phyloP scores from a whole-genome alignment of 2,797 vertebrate species.

The Clamator glandarius region DNA sequence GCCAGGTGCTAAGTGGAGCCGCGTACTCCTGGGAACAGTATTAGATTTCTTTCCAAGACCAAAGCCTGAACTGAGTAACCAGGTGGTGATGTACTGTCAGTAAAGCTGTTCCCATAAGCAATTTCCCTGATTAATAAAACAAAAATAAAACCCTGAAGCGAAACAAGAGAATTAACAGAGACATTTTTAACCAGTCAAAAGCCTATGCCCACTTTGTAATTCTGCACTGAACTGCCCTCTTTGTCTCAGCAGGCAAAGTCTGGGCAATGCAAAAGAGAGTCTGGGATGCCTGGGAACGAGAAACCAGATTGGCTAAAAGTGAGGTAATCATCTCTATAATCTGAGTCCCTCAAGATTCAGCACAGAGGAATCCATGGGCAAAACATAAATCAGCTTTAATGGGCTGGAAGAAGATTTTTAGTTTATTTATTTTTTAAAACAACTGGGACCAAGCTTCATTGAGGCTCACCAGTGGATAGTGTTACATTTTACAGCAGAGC shows the following conservation, averaged over 20 bases:
- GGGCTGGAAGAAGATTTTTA: slow-evolving; percentile 75
- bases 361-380: slow-evolving; percentile 60
- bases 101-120: background rate
- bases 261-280: background rate
- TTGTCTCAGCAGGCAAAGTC: background rate
- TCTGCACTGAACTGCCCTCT: background rate
- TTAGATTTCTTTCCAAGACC: background rate
- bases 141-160: background rate
- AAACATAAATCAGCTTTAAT: slow-evolving; percentile 76
- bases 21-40: background rate
- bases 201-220: background rate
- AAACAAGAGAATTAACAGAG: background rate
- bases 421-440: slow-evolving; percentile 80
- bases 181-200: background rate
- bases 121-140: background rate
- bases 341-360: slow-evolving; percentile 57
- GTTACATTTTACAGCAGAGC: slow-evolving; percentile 80
- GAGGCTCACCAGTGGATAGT: slow-evolving; percentile 75
- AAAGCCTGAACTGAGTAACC: background rate
- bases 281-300: slow-evolving; percentile 34
- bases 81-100: background rate
- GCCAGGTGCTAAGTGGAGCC: background rate
- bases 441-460: slow-evolving; percentile 72
- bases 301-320: slow-evolving; percentile 52
- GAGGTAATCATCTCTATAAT: slow-evolving; percentile 63